Conservation (phyloP, 1,140 invertebrate genomes). For the Ooceraea biroi region DNA sequence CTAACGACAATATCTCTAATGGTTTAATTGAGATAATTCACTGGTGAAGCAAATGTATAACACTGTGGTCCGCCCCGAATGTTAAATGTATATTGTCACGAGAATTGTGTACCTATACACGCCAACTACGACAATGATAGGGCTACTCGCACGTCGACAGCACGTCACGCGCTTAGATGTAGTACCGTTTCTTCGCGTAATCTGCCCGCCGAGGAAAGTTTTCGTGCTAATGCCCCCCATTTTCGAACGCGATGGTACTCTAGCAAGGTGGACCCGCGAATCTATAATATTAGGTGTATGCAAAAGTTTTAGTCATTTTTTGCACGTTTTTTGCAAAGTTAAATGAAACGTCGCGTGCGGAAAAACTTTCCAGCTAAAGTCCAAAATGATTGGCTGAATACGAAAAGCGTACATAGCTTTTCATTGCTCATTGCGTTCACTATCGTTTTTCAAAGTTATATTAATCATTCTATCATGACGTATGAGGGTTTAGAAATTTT, state of each 20-base stretch:
- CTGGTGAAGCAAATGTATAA: slow-evolving; percentile 46
- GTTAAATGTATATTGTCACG: background rate
- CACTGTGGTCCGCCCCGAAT: slow-evolving; percentile 12
- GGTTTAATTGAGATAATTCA: slow-evolving; percentile 75
- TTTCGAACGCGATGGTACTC: background rate
- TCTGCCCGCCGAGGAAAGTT: slow-evolving; percentile 8
- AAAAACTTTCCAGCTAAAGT: too few relatives aligned
- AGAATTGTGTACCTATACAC: slow-evolving; percentile 34
- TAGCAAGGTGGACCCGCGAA: background rate
- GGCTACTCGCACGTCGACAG: slow-evolving; percentile 23
- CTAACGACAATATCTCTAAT: slow-evolving; percentile 83
- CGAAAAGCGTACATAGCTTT: too few relatives aligned
- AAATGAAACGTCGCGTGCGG: too few relatives aligned
- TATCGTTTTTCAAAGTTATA: too few relatives aligned
- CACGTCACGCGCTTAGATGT: slow-evolving; percentile 34
- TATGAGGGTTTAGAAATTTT: too few relatives aligned
- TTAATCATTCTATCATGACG: too few relatives aligned
- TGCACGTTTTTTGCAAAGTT: too few relatives aligned
- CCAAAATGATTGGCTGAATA: too few relatives aligned
- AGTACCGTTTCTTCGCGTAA: slow-evolving; percentile 1
- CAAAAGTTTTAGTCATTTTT: too few relatives aligned
- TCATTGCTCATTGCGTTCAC: too few relatives aligned
- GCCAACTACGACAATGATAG: slow-evolving; percentile 33
- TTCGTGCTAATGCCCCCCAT: background rate
- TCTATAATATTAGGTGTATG: too few relatives aligned